A percentile compares a stretch with the other conserved stretches of the same genome.
Conservation (phyloP, 2,797 vertebrate genomes). For the Coregonus ussuriensis region DNA sequence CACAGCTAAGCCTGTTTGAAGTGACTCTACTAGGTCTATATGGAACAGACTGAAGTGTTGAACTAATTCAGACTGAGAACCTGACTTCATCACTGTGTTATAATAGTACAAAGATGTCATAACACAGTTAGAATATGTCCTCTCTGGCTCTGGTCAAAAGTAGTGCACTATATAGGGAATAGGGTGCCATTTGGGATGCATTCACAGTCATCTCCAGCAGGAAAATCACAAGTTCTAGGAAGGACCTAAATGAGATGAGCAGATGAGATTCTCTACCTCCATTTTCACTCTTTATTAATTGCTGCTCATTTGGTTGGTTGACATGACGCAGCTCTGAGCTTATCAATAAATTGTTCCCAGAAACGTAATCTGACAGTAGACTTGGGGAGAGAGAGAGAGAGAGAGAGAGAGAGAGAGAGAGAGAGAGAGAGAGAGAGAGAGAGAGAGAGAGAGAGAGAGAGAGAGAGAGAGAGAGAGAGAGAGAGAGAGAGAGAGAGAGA, state of each 20-base stretch:
- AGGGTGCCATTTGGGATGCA: too few relatives aligned
- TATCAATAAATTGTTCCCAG: constrained; percentile 91
- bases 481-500: background rate
- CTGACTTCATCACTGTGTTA: too few relatives aligned
- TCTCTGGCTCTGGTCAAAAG: too few relatives aligned
- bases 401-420: too few relatives aligned
- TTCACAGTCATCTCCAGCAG: constrained; percentile 88
- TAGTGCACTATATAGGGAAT: too few relatives aligned
- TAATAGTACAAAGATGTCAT: too few relatives aligned
- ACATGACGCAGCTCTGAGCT: constrained; percentile 85
- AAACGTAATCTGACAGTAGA: constrained; percentile 66
- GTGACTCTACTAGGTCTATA: too few relatives aligned
- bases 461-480: background rate
- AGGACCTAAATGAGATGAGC: constrained; percentile 81
- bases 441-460: background rate
- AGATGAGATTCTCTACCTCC: constrained; percentile 76
- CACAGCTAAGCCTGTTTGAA: too few relatives aligned
- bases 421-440: too few relatives aligned
- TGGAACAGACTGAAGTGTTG: too few relatives aligned
- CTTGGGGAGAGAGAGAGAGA: background rate
- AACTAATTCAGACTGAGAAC: too few relatives aligned
- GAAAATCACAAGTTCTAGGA: constrained; percentile 88
- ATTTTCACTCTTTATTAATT: constrained; percentile 85
- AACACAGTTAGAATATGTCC: too few relatives aligned
- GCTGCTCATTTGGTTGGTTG: constrained; percentile 83